Evolutionary conservation across 2,113 vertebrate genomes (phyloP).

Genomic region (Hippocampus comes): DNA sequence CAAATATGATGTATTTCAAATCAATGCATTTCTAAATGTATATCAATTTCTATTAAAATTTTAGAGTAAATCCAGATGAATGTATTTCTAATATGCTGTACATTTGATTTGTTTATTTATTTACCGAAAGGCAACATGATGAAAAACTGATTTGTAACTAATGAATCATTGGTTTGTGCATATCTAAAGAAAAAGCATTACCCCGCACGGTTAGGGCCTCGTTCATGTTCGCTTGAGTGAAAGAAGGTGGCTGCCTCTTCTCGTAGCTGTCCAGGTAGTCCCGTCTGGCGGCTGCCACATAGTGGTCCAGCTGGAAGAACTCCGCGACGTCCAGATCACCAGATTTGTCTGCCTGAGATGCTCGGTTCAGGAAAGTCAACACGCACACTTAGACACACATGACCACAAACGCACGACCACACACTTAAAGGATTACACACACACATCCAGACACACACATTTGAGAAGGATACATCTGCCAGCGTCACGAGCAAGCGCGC

Average conservation of each 20-base stretch:
- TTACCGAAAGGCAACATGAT: background rate
- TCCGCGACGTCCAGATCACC: slow-evolving; percentile 50
- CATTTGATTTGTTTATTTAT: no score
- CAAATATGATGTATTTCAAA: background rate
- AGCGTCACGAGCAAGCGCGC: slow-evolving; percentile 48
- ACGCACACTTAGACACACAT: background rate
- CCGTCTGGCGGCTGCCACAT: slow-evolving; percentile 33
- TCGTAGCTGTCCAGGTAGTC: slow-evolving; percentile 55
- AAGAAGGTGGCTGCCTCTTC: slow-evolving; percentile 19
- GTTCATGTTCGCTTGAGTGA: slow-evolving; percentile 44
- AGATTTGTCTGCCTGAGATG: slow-evolving; percentile 41
- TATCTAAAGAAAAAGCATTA: background rate
- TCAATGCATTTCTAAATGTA: background rate
- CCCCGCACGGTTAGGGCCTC: slow-evolving; percentile 33
- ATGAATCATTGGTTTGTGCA: background rate
- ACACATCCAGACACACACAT: background rate
- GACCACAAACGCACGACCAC: background rate
- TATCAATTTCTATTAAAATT: no score
- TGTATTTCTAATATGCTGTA: no score
- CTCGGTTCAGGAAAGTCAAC: background rate
- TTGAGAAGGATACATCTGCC: slow-evolving; percentile 62
- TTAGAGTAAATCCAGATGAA: no score
- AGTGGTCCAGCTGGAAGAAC: slow-evolving; percentile 54
- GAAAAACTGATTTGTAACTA: no score
- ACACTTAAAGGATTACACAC: background rate